Base-by-base conservation (phyloP, 2,888 invertebrate species). In the Torymus texanus region DNA sequence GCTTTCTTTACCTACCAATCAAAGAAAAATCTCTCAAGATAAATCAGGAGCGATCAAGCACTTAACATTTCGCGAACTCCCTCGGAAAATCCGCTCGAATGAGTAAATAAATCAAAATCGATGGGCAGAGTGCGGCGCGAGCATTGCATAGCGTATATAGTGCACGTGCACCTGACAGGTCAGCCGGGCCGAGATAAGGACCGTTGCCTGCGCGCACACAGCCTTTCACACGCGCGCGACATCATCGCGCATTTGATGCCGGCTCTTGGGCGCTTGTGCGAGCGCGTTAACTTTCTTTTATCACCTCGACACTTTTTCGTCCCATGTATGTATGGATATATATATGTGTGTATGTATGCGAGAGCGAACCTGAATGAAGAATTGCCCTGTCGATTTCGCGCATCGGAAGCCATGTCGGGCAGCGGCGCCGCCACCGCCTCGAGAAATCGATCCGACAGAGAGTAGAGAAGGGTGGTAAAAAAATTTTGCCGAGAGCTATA, bases 341-440 rank as follows among this genome's bases (percentile, higher is more conserved):
- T 29, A 8, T 41, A 8, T 41, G 41, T 41, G 41, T n/a, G n/a
- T n/a, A n/a, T n/a, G n/a, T n/a, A n/a, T n/a, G 29, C 0, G 41
- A 41, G 41, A 41, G 41, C 41, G 41, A 8, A 1, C 41, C 8
- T 41, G 75, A 62, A 61, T 75, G 75, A 75, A 68, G 75, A 62
- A 75, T 75, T 68, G 62, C 68, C 68, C 75, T 75, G 68, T 75
- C 75, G 75, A 75, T 75, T 74, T 58, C 21, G 74, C 29, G 55
- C 63, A 55, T 63, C 72, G 72, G 63, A 61, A 61, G 61, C 63
- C 55, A 41, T 16, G 72, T 73, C 55, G 63, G 55, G 8, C 63
- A n/a, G 53, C 16, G 24, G 67, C 58, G 18, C 11, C 58, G n/a
- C 59, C 4, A 11, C 51, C 2, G 14, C 12, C 55, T 73, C 63